Conservation (phyloP, 2,888 invertebrate species). For the Coelogynopora nodosa region DNA sequence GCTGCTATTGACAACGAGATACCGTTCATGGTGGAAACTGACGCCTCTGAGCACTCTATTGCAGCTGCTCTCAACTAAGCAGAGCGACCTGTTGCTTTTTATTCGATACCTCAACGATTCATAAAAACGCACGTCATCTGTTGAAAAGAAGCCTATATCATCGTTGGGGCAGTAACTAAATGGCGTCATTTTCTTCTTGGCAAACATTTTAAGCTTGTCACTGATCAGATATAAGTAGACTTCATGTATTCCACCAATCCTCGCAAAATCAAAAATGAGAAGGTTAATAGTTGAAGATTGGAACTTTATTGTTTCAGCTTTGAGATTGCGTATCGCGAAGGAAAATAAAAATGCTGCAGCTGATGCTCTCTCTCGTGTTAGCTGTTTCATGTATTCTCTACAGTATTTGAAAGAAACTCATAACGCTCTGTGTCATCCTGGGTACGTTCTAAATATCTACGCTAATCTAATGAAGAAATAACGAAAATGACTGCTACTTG, state of each 20-base stretch:
- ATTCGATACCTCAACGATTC: constrained; percentile 16
- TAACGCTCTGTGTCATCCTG: constrained; percentile 44
- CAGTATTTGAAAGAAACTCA: constrained; percentile 39
- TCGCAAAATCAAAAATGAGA: constrained; percentile 49
- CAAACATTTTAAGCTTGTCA: constrained; percentile 48
- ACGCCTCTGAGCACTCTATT: constrained; percentile 14
- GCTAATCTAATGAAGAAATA: constrained; percentile 33
- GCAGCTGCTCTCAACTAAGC: constrained; percentile 38
- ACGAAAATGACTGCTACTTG: constrained; percentile 27
- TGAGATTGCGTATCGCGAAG: constrained; percentile 47
- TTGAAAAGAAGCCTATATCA: constrained; percentile 47
- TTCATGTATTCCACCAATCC: constrained; percentile 47
- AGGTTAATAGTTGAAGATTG: constrained; percentile 48
- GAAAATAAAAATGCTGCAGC: constrained; percentile 45
- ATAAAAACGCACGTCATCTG: constrained; percentile 34
- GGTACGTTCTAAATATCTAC: constrained; percentile 45
- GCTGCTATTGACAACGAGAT: too few species aligned
- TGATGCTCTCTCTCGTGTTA: constrained; percentile 45
- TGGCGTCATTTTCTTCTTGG: constrained; percentile 45
- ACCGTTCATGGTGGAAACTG: background rate
- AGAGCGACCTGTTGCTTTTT: constrained; percentile 44
- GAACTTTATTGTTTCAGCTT: constrained; percentile 47
- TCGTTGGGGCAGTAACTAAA: constrained; percentile 46
- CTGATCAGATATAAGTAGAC: constrained; percentile 48
- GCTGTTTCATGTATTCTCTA: background rate